Evolutionary conservation across 1,140 invertebrate genomes (phyloP), one percentile per base, ranked within the genome.

Genomic region (Nasonia giraulti): DNA sequence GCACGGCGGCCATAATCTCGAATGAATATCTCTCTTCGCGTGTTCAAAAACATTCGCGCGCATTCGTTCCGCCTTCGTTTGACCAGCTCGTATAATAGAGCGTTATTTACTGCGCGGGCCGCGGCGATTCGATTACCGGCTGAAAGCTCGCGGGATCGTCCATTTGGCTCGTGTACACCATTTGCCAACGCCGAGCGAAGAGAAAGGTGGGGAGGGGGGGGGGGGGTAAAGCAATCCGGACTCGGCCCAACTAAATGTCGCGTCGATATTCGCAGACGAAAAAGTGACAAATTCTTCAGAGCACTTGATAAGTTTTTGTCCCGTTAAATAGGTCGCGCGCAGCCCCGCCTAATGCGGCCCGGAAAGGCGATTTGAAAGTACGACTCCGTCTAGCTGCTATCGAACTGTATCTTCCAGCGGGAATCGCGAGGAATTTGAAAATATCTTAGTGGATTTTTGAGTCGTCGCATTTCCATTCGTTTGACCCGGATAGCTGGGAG

Each of bases 11-110:
- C 14, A 71, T 81, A 78, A 85, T 85, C 84, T 85, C 47, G 82
- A 85, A 85, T 82, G 78, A 79, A 85, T 85, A 85, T 85, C 84
- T 85, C 5, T 31, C 31, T 31, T 31, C 40, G 12, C 12, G 1
- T 80, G 10, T 31, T 2, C 73, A 37, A 37, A 37, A 37, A 6
- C 5, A 37, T 37, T 37, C 33, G 33, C 33, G 33, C 3, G 33
- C 33, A 37, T 37, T 37, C 33, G 33, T 6, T 37, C 33, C 33
- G 33, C 27, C 27, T 27, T 27, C 27, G 27, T 27, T 27, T 27
- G 27, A 27, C 27, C 27, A 44, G 37, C 37, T 80, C 31, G 37
- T 20, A 17, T 62, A 80, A 71, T 71, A 71, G 27, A 80, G 2
- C 12, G n/a, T 80, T 80, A 80, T 69, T 80, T 47, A 80, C 69